Base-by-base conservation (phyloP, 2,797 vertebrate genomes). In the Microchirus variegatus region DNA sequence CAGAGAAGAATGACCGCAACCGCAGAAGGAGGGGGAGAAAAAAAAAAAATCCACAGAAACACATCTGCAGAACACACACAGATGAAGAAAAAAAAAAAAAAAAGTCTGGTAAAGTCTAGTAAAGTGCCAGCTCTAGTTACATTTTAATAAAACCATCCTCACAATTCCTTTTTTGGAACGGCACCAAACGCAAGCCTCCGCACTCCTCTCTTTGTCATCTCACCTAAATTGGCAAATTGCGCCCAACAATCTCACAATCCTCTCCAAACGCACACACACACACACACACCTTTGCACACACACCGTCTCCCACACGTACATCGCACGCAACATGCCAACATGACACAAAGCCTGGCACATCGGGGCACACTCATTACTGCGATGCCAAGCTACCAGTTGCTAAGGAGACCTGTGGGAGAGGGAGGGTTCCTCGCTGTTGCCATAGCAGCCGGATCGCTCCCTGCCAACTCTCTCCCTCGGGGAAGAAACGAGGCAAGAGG, bases 341-440 rank as follows among this genome's bases (percentile, higher is more conserved):
- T 84, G 78, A 89, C 86, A 90, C 83, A 90, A 86, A 90, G 86
- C 88, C 85, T 92, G 91, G 91, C 91, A 93, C 90, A 89, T 85
- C 76, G 91, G 91, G 92, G 91, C 90, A 93, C 87, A 80, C 91
- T 93, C 90, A 90, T 91, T 93, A 92, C 89, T 71, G 82, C 90
- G 89, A 91, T 93, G 91, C 93, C 92, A 93, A 92, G 90, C 92
- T 91, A 93, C 92, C 89, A 91, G 93, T 93, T 94, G 92, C 92
- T 93, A 93, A 94, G 92, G 92, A 93, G 93, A 94, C 92, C 91
- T 93, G 91, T 91, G 92, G 92, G 92, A 93, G 91, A 93, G 91
- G 92, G 91, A 94, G 92, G 92, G 87, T 89, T 93, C 90, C 85
- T 87, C 80, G 87, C 89, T 92, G 93, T 94, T 93, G 91, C 93